Conservation (phyloP, 2,113 vertebrate species). For the sheep (Ovis aries) region ARS-UI_Ramb_v3.0 NC_056061.1:81890501-81891000, state of each 20-base stretch:
- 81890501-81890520: too few relatives aligned
- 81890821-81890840: neutral
- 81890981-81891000: neutral
- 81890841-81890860: neutral
- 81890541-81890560: too few relatives aligned
- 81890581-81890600: too few relatives aligned
- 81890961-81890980: neutral
- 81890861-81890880: neutral
- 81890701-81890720: too few relatives aligned
- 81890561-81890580: too few relatives aligned
- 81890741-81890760: neutral
- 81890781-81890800: neutral
- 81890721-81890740: neutral
- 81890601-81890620: too few relatives aligned
- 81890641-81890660: too few relatives aligned
- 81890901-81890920: neutral
- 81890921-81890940: neutral
- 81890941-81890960: neutral
- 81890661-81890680: too few relatives aligned
- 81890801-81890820: neutral
- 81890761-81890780: neutral
- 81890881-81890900: neutral
- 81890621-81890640: too few relatives aligned
- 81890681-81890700: too few relatives aligned
- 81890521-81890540: too few relatives aligned